phyloP scores from a whole-genome alignment of 2,113 vertebrate genomes.

The Zosterops borbonicus region DNA sequence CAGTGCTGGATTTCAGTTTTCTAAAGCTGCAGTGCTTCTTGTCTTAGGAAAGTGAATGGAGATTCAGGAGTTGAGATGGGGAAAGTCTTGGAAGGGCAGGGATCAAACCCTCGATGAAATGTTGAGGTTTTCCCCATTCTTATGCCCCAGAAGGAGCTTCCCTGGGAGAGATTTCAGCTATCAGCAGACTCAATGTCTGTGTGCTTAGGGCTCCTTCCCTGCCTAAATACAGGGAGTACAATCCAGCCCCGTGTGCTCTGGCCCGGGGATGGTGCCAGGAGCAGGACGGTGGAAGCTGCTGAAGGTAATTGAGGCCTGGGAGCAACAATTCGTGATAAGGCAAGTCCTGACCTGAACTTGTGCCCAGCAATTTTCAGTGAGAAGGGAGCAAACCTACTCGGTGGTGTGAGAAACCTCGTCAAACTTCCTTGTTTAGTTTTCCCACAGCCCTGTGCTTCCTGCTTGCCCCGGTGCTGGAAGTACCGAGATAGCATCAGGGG shows the following conservation, averaged over 20 bases:
- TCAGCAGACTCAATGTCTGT: fast-evolving
- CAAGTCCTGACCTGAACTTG: constrained; percentile 41
- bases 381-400: background rate
- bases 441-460: constrained; percentile 61
- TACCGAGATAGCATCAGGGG: constrained; percentile 13
- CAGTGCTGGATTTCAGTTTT: background rate
- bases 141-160: background rate
- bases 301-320: background rate
- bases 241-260: fast-evolving
- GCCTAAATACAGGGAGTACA: fast-evolving
- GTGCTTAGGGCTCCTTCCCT: fast-evolving
- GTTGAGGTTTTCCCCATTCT: background rate
- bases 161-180: background rate
- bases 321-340: background rate
- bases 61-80: background rate
- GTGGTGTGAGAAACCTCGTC: constrained; percentile 28
- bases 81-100: background rate
- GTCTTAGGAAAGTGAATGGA: background rate
- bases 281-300: background rate
- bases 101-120: background rate
- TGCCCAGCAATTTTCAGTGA: background rate
- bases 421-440: constrained; percentile 61
- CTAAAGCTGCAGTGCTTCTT: background rate
- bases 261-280: background rate
- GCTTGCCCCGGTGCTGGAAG: background rate